These are phyloP conservation scores for Xanthia togata DNA, from an alignment of 2,888 invertebrate genomes.

Conservation along the genomic window DNA sequence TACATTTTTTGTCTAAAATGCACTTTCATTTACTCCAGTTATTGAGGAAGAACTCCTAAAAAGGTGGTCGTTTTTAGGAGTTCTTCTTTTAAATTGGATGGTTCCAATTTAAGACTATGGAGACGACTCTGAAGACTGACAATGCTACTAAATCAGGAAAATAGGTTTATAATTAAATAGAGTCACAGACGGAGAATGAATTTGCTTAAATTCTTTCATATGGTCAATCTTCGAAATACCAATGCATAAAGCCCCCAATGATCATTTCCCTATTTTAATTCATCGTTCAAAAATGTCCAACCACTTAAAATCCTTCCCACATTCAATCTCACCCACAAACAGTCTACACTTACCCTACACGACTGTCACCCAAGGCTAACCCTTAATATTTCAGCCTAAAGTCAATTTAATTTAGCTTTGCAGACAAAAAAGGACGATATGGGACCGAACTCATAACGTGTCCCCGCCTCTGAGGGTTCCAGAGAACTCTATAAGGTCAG, in stretches of 20 bases:
- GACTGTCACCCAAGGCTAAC: constrained; percentile 72
- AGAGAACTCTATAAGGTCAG: constrained; percentile 78
- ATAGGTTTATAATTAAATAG: neutral
- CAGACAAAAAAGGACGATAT: constrained; percentile 83
- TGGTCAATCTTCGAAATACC: fast-evolving
- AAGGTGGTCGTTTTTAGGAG: too few species aligned
- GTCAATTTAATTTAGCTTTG: constrained; percentile 85
- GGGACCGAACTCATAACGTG: constrained; percentile 81
- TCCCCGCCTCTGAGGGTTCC: constrained; percentile 83
- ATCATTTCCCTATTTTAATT: neutral
- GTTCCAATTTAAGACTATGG: neutral
- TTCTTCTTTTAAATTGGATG: too few species aligned
- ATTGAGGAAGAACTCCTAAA: too few species aligned
- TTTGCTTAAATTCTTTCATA: too few species aligned
- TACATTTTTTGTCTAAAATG: neutral
- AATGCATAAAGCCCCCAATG: neutral
- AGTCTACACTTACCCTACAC: constrained; percentile 1
- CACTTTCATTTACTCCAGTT: too few species aligned
- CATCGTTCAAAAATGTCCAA: neutral
- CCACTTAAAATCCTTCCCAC: neutral
- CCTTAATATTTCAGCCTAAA: constrained; percentile 72
- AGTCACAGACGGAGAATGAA: neutral
- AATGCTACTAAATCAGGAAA: neutral
- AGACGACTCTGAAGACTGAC: neutral
- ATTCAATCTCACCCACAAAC: constrained; percentile 1